Base-by-base conservation (phyloP, 2,888 invertebrate species). In the Hirtodrosophila confusa region DNA sequence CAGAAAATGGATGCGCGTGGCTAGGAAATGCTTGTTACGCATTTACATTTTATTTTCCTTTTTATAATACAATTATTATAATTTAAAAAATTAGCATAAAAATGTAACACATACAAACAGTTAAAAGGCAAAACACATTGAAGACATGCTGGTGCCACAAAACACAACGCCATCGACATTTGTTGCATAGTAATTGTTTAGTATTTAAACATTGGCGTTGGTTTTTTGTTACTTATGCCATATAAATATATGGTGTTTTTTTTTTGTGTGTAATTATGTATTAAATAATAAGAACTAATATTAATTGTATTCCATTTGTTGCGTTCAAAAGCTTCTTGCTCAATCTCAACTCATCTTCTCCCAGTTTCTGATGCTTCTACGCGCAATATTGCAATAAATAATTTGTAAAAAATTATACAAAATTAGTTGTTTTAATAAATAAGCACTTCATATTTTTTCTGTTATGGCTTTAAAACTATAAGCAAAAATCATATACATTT, bases 1-100 rank as follows among this genome's bases (percentile, higher is more conserved):
- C 88, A 89, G 45, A 88, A 89, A 61, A 78, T 90, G 88, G 90
- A 87, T 69, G 58, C 83, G 17, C 74, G 77, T 17, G 66, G 50
- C 49, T 76, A 72, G 53, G 58, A 12, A 47, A 53, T 53, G 23
- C 37, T 23, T 5, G 3, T 31, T 44, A 37, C 35, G 40, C 37
- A 49, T 39, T 43, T 37, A 12, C 11, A 36, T 47, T 51, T 60
- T 55, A 39, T 65, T 56, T 57, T 50, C 29, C 17, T 31, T 23
- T n/a, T 48, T 73, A 64, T 41, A 48, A 60, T 70, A 69, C 57
- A 70, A 50, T 61, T 51, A 54, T 48, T 48, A 51, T 58, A 54
- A 64, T 58, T 50, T 47, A 36, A 56, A 45, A 56, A 63, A 53
- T 58, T 62, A 47, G 61, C 58, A 61, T 50, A 56, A 60, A 56